Evolutionary conservation across 1,140 invertebrate genomes (phyloP).

Genomic region (Ylistrum balloti): DNA sequence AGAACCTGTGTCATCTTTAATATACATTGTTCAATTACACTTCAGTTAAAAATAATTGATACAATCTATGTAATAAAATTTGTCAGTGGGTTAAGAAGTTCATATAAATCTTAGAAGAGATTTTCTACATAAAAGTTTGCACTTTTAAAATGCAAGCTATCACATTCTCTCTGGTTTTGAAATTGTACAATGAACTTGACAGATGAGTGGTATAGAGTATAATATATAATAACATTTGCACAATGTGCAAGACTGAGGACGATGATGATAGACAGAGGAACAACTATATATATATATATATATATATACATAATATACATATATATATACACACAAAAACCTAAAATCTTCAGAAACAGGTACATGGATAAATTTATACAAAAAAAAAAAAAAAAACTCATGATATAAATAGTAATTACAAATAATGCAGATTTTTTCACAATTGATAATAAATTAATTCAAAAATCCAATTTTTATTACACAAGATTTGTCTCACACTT

Average conservation of each 20-base stretch:
- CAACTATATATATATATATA: too few relatives aligned
- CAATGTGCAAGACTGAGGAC: not conserved
- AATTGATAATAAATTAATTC: not conserved
- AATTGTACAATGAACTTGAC: slow-evolving; percentile 2
- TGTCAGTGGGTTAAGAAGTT: slow-evolving; percentile 29
- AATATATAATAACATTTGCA: not conserved
- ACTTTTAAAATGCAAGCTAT: slow-evolving; percentile 36
- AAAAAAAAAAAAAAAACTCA: not conserved
- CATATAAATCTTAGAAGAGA: slow-evolving; percentile 10
- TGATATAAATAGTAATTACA: slow-evolving; percentile 33
- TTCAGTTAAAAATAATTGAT: slow-evolving; percentile 40
- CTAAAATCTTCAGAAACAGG: not conserved
- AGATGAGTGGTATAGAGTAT: not conserved
- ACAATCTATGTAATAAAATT: slow-evolving; percentile 30
- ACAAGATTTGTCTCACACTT: slow-evolving; percentile 11
- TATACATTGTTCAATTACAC: slow-evolving; percentile 35
- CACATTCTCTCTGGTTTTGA: slow-evolving; percentile 32
- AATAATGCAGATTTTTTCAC: not conserved
- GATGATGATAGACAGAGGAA: not conserved
- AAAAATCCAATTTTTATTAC: not conserved
- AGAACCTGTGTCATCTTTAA: slow-evolving; percentile 38
- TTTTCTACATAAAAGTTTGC: slow-evolving; percentile 25
- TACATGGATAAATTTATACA: slow-evolving; percentile 12
- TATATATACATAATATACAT: too few relatives aligned
- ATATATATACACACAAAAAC: too few relatives aligned